Evolutionary conservation across 2,113 vertebrate genomes (phyloP).

Genomic region (Rhadina sibilatrix): DNA sequence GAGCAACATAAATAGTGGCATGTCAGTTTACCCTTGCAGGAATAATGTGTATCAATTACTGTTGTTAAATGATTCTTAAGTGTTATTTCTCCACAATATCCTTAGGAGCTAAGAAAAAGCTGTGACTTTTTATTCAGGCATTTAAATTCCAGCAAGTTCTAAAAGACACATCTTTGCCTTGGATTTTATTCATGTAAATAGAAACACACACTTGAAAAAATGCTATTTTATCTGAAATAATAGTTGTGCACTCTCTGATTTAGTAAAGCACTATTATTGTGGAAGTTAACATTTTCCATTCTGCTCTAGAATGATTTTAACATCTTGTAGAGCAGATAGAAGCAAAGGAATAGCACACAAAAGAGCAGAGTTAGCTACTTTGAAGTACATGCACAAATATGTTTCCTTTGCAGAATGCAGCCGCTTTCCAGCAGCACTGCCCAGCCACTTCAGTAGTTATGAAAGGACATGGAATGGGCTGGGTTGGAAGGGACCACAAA

Average conservation of each 20-base stretch:
- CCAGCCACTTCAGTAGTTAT: not conserved
- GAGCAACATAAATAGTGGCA: not conserved
- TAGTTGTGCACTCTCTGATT: not conserved
- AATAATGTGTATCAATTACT: not conserved
- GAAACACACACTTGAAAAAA: not conserved
- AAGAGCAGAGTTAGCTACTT: not conserved
- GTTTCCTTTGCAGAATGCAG: not conserved
- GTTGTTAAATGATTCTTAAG: not conserved
- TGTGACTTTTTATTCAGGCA: not conserved
- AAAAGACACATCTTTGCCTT: not conserved
- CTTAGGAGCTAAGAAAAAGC: not conserved
- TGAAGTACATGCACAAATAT: rapidly evolving
- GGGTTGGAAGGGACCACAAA: not conserved
- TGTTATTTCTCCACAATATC: not conserved
- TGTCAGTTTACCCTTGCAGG: not conserved
- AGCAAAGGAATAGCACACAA: not conserved
- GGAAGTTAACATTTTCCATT: not conserved
- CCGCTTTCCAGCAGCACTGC: not conserved
- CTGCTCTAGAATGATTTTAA: not conserved
- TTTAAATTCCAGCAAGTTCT: not conserved
- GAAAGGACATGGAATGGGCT: not conserved
- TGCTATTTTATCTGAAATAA: not conserved
- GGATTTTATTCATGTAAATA: not conserved
- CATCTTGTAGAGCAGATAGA: not conserved
- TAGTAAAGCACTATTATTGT: not conserved